phyloP scores from a whole-genome alignment of 2,797 vertebrate genomes.

The Arremon brunneinucha region DNA sequence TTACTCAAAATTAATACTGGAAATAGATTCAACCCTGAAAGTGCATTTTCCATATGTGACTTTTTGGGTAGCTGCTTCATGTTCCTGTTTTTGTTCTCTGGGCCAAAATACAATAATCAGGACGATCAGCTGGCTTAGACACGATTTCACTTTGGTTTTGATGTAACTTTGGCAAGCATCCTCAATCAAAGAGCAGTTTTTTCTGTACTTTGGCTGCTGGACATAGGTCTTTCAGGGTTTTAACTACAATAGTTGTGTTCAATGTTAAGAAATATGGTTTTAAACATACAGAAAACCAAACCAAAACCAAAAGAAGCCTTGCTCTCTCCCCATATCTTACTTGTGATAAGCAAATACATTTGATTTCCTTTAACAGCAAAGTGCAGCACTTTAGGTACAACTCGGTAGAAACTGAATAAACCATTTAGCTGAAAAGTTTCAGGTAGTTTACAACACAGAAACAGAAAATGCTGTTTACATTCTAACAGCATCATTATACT shows the following conservation, averaged over 20 bases:
- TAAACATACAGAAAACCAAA: neutral
- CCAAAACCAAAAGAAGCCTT: neutral
- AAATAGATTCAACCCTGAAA: neutral
- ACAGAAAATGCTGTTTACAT: neutral
- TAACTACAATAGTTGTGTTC: neutral
- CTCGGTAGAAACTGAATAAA: neutral
- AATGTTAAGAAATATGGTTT: neutral
- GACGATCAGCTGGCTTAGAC: neutral
- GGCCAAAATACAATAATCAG: neutral
- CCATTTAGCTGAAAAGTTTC: neutral
- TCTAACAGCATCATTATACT: neutral
- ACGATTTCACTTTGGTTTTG: neutral
- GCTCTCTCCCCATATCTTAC: neutral
- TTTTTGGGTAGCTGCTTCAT: neutral
- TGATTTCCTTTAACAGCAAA: neutral
- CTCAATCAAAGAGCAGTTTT: neutral
- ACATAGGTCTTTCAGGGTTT: neutral
- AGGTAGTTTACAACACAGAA: neutral
- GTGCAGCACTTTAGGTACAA: neutral
- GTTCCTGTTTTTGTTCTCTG: neutral
- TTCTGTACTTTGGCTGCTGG: neutral
- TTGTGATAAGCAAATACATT: neutral
- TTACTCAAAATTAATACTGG: neutral
- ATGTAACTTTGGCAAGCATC: neutral
- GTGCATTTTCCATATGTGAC: neutral